Evolutionary conservation across 2,888 invertebrate species (phyloP).

Genomic region (Clivina fossor): DNA sequence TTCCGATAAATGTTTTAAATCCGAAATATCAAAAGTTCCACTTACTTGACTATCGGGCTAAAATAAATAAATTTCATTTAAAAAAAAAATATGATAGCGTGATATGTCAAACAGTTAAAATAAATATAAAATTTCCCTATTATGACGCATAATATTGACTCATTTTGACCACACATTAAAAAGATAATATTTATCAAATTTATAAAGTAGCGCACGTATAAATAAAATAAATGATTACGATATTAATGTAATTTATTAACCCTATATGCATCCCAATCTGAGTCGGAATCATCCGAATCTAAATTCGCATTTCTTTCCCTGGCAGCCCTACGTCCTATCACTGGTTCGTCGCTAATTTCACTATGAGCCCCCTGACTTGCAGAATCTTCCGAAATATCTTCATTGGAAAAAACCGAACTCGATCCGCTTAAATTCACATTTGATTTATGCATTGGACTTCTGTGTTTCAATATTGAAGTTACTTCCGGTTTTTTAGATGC

Average conservation of each 20-base stretch:
- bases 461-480: constrained; percentile 62
- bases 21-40: constrained; percentile 67
- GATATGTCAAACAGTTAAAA: too few species aligned
- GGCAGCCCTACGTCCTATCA: constrained; percentile 65
- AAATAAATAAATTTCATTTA: constrained; percentile 12
- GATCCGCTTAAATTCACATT: constrained; percentile 48
- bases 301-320: constrained; percentile 57
- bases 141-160: too few species aligned
- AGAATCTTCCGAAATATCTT: constrained; percentile 68
- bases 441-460: constrained; percentile 51
- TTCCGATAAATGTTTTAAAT: constrained; percentile 62
- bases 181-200: too few species aligned
- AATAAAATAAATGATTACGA: too few species aligned
- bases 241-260: too few species aligned
- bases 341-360: constrained; percentile 70
- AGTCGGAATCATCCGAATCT: constrained; percentile 72
- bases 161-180: too few species aligned
- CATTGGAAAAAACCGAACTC: constrained; percentile 53
- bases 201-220: too few species aligned
- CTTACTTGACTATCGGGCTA: constrained; percentile 69
- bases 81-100: neutral
- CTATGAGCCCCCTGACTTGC: constrained; percentile 67
- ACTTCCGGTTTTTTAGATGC: constrained; percentile 50
- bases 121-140: too few species aligned
- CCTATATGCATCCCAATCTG: constrained; percentile 70